Percentiles rank a stretch among this genome's conserved stretches.
Evolutionary conservation across 2,888 invertebrate genomes (phyloP).

Genomic region (Philopedon plagiatum): DNA sequence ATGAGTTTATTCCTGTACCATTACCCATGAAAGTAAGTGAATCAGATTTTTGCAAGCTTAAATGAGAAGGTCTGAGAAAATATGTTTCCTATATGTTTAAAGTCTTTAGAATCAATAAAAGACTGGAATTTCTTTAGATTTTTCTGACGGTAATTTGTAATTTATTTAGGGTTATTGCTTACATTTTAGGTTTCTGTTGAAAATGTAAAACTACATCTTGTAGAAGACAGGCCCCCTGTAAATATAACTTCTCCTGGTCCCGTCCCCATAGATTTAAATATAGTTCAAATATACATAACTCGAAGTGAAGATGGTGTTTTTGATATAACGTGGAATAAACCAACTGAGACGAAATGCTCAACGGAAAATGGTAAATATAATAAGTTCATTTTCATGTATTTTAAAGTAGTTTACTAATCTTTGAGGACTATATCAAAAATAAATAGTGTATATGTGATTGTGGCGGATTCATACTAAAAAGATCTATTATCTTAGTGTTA

Average conservation of each 20-base stretch:
- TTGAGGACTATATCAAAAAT: too few species aligned
- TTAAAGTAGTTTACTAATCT: background rate
- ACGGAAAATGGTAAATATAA: conserved; percentile 1
- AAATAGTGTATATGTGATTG: too few species aligned
- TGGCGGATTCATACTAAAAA: too few species aligned
- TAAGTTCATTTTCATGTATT: background rate
- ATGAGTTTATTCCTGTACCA: conserved; percentile 85
- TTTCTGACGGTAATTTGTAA: too few species aligned
- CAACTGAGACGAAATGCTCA: background rate
- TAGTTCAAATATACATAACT: conserved; percentile 79
- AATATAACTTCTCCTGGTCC: conserved; percentile 88
- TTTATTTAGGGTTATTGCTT: too few species aligned
- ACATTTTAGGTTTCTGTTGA: conserved; percentile 79
- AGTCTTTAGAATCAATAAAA: too few species aligned
- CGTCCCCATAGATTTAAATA: conserved; percentile 82
- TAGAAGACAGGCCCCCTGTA: conserved; percentile 87
- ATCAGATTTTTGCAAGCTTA: too few species aligned
- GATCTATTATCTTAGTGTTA: too few species aligned
- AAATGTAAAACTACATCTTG: conserved; percentile 81
- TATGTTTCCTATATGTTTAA: too few species aligned
- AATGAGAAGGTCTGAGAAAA: too few species aligned
- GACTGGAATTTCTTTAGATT: too few species aligned
- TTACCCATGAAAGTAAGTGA: conserved; percentile 83
- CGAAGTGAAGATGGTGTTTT: conserved; percentile 83
- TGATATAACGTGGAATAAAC: conserved; percentile 73